Conservation (phyloP, 2,797 vertebrate genomes). For the Petrocephalus schoutedeni region DNA sequence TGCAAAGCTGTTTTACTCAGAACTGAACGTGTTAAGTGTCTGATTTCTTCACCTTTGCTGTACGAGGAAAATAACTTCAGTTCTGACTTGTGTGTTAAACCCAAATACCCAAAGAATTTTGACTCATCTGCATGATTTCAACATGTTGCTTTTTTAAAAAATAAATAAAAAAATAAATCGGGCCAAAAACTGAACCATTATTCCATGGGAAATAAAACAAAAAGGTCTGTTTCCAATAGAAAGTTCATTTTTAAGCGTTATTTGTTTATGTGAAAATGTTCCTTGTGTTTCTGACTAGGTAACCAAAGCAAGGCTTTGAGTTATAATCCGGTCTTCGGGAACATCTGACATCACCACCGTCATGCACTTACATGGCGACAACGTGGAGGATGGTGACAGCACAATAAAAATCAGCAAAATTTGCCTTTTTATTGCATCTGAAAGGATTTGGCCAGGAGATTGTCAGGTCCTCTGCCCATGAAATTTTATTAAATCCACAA, state of each 20-base stretch:
- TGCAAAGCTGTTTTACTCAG: slow-evolving; percentile 18
- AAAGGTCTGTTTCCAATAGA: slow-evolving; percentile 45
- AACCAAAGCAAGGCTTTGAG: not conserved
- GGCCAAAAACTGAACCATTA: slow-evolving; percentile 37
- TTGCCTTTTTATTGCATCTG: not conserved
- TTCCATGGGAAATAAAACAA: slow-evolving; percentile 54
- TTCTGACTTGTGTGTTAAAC: slow-evolving; percentile 35
- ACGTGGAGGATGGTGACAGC: not conserved
- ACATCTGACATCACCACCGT: not conserved
- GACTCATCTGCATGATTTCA: slow-evolving; percentile 60
- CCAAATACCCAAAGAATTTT: slow-evolving; percentile 32
- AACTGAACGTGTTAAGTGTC: slow-evolving; percentile 30
- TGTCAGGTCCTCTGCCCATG: not conserved
- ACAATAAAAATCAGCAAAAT: slow-evolving; percentile 8
- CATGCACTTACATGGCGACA: not conserved
- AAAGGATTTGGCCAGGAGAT: not conserved
- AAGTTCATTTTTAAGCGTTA: slow-evolving; percentile 16
- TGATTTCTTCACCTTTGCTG: slow-evolving; percentile 46
- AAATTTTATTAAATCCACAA: slow-evolving; percentile 7
- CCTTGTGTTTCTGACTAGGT: slow-evolving; percentile 6
- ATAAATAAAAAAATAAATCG: slow-evolving; percentile 38
- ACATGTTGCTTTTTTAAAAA: slow-evolving; percentile 27
- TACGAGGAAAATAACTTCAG: slow-evolving; percentile 22
- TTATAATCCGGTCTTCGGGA: not conserved
- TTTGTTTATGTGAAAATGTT: slow-evolving; percentile 16